Evolutionary conservation across 1,140 invertebrate species (phyloP).

Genomic region (Drosophila truncata): DNA sequence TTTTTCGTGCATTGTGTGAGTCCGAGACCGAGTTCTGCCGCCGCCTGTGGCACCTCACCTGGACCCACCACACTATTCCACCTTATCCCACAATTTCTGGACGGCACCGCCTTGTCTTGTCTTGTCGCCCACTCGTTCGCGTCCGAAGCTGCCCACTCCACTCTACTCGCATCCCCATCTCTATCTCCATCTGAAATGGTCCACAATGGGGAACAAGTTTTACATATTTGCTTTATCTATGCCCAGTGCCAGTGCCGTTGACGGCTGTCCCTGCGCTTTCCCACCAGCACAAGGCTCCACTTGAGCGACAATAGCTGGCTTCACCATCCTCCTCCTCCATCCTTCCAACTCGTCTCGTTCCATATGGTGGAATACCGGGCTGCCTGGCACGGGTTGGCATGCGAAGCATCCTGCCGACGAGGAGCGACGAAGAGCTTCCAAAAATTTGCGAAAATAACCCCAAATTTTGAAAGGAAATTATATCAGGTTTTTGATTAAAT

Average conservation of each 20-base stretch:
- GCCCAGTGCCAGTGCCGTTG: constrained; percentile 36
- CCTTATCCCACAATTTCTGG: constrained; percentile 42
- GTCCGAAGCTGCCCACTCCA: constrained; percentile 30
- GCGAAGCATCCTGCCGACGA: constrained; percentile 45
- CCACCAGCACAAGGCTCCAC: constrained; percentile 57
- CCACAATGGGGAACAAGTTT: constrained; percentile 57
- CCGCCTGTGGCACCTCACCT: constrained; percentile 62
- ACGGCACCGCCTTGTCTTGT: constrained; percentile 41
- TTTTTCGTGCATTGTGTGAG: constrained; percentile 80
- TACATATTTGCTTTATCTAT: constrained; percentile 80
- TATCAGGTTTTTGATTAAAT: neutral
- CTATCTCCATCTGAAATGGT: constrained; percentile 37
- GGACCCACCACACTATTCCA: constrained; percentile 10
- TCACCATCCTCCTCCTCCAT: constrained; percentile 4
- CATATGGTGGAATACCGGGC: constrained; percentile 38
- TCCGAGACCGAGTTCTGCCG: constrained; percentile 1
- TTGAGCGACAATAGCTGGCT: constrained; percentile 40
- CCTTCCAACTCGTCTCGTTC: constrained; percentile 10
- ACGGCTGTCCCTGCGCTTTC: constrained; percentile 57
- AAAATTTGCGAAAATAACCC: constrained; percentile 56
- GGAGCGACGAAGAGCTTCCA: constrained; percentile 10
- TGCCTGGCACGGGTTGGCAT: constrained; percentile 68
- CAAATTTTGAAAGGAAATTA: constrained; percentile 39
- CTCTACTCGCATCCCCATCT: constrained; percentile 6
- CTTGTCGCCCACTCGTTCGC: constrained; percentile 70